Evolutionary conservation across 2,797 vertebrate species (phyloP), one percentile per base, ranked within the genome.

Genomic region (Syndactyla subalaris): DNA sequence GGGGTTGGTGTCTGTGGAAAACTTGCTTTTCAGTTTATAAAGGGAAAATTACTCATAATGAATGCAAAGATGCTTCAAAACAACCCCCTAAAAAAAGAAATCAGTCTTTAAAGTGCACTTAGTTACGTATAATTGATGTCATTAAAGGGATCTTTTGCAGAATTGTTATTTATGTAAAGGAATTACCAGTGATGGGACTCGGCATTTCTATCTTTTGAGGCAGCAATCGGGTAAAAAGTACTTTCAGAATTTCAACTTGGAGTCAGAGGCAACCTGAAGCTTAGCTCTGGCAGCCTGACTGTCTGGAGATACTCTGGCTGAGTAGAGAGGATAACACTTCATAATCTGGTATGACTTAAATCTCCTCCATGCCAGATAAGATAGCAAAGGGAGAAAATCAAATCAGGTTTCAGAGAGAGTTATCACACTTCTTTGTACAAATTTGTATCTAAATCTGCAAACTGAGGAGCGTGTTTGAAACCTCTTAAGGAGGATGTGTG

Each of bases 31-130:
- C 54, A 52, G 77, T 77, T 93, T 79, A 55, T 73, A 92, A 85
- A 77, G 32, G 75, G 90, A 96, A 96, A 96, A 96, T 80, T 19
- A 54, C 74, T 70, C 74, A 51, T 78, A 82, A 92, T 90, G 88
- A 97, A 96, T 95, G 93, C 88, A 66, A 92, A 95, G 90, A 68
- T 4, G 26, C 76, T 96, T 95, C 92, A 90, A 94, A 95, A 95
- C 85, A 94, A 85, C 36, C 16, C 23, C 58, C 82, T 96, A 73
- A 94, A 93, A 94, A 92, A 88, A 92, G 77, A 93, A 90, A 90
- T 67, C 62, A 23, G 63, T 55, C 77, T 93, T 90, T 81, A 88
- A 96, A 86, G 93, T 59, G 88, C 85, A 88, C 94, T 92, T 94
- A 90, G 89, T 96, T 95, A 95, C 1, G 2, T 86, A 59, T 94